These are phyloP conservation scores for Caenorhabditis inopinata DNA, from an alignment of 1,140 invertebrate genomes.

Conservation along the genomic window DNA sequence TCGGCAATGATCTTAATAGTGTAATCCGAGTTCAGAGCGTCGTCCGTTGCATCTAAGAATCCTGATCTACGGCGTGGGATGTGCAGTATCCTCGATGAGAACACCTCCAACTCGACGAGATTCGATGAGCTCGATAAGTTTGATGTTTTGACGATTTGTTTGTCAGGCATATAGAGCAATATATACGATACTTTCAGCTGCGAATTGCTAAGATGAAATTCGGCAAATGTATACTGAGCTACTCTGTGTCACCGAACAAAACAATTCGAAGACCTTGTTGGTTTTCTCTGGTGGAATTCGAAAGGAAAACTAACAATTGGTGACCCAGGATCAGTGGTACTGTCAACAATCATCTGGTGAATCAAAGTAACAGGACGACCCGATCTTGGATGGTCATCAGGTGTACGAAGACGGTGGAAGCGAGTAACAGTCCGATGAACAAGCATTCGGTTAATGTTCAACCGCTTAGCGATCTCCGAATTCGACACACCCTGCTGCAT, in stretches of 20 bases:
- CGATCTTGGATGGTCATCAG: no score
- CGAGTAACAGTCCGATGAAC: no score
- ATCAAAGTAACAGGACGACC: no score
- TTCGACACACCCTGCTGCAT: no score
- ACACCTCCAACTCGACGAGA: conserved; percentile 40
- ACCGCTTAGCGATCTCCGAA: no score
- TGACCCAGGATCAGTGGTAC: no score
- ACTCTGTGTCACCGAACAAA: conserved; percentile 48
- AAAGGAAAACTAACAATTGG: no score
- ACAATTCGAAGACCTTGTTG: conserved; percentile 43
- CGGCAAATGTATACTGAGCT: conserved; percentile 50
- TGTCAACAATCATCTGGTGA: no score
- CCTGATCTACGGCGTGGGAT: conserved; percentile 46
- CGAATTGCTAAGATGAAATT: conserved; percentile 53
- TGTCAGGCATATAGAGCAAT: conserved; percentile 27
- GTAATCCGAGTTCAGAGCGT: conserved; percentile 45
- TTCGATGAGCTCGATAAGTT: conserved; percentile 36
- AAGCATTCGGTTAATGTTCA: no score
- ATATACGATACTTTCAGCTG: conserved; percentile 32
- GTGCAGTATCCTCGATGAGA: conserved; percentile 44
- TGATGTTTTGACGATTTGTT: conserved; percentile 51
- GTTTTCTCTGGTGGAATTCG: no score
- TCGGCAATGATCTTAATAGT: no score
- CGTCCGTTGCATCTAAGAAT: conserved; percentile 45
- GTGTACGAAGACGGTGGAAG: no score